Percentiles rank a stretch among this genome's conserved stretches.
Conservation (phyloP, 1,140 invertebrate species). For the Drosophila elegans region DNA sequence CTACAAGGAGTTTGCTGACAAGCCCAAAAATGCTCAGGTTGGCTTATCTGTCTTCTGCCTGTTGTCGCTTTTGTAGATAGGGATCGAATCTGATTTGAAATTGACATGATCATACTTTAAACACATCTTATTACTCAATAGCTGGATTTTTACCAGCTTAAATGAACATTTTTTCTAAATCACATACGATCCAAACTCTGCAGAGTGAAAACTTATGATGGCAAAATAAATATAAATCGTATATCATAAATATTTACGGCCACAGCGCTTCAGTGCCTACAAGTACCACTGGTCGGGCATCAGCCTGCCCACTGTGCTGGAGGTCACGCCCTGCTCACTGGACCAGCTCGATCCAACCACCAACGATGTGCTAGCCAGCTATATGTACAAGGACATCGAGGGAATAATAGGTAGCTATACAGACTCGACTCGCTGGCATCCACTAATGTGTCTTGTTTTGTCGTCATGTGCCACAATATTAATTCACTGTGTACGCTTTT, state of each 20-base stretch:
- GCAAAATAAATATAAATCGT: neutral
- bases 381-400: constrained; percentile 97
- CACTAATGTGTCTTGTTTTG: constrained; percentile 28
- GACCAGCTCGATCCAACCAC: constrained; percentile 95
- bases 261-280: constrained; percentile 94
- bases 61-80: neutral
- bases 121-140: too few relatives aligned
- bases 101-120: neutral
- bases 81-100: neutral
- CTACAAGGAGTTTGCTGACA: constrained; percentile 91
- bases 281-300: constrained; percentile 98
- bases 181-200: too few relatives aligned
- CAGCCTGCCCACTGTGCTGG: constrained; percentile 93
- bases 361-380: constrained; percentile 92
- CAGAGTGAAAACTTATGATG: too few relatives aligned
- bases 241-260: neutral
- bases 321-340: constrained; percentile 94
- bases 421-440: constrained; percentile 31
- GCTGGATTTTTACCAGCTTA: too few relatives aligned
- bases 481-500: constrained; percentile 59
- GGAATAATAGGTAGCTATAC: constrained; percentile 87
- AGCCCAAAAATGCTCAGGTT: constrained; percentile 90
- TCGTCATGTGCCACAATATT: constrained; percentile 40
- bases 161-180: too few relatives aligned
- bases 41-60: neutral